A percentile compares a stretch with the other conserved stretches of the same genome.
These are phyloP conservation scores for Bolborhynchus lineola DNA, from an alignment of 2,113 vertebrate species.

Conservation along the genomic window DNA sequence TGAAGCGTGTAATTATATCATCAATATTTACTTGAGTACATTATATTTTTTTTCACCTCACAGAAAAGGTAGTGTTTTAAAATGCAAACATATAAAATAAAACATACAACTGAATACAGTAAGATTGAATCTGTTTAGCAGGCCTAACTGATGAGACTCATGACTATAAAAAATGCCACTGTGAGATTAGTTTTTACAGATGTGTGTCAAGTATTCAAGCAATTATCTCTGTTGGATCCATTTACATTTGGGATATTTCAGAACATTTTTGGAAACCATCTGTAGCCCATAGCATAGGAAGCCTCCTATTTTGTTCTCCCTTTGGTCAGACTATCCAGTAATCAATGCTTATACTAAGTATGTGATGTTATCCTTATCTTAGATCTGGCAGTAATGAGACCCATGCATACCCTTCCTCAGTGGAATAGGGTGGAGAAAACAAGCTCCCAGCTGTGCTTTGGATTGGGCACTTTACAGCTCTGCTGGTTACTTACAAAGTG, in stretches of 20 bases:
- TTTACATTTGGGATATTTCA: background rate
- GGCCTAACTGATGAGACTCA: background rate
- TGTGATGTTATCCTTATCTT: background rate
- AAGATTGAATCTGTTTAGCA: background rate
- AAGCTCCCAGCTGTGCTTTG: background rate
- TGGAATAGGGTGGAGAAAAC: background rate
- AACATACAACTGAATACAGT: background rate
- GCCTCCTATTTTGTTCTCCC: background rate
- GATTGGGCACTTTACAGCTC: slow-evolving; percentile 35
- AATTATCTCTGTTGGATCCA: background rate
- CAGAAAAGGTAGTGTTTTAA: background rate
- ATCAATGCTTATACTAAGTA: background rate
- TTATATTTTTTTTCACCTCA: background rate
- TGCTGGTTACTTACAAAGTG: background rate
- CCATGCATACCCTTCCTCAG: background rate
- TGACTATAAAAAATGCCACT: background rate
- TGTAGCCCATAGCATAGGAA: background rate
- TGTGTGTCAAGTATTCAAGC: background rate
- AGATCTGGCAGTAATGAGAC: background rate
- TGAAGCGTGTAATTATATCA: background rate
- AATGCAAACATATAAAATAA: background rate
- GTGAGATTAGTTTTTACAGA: background rate
- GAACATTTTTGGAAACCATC: background rate
- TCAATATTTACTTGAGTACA: background rate
- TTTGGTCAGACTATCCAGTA: background rate